Evolutionary conservation across 2,888 invertebrate genomes (phyloP).

Genomic region (Aphrophora alni): DNA sequence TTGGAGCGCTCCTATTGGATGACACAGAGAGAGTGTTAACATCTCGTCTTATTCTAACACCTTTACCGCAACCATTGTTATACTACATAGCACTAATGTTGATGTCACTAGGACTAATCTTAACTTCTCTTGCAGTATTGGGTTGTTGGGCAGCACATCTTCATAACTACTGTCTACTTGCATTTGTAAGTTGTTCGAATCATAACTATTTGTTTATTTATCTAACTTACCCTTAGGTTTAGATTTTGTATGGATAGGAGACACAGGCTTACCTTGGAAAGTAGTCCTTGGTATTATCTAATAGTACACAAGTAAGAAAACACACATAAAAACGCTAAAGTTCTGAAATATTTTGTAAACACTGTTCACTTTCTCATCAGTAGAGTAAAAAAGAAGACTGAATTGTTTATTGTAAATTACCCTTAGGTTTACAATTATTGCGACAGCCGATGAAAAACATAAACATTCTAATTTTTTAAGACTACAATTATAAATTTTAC

Average conservation of each 20-base stretch:
- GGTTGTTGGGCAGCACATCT: slow-evolving; percentile 82
- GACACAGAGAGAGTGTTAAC: slow-evolving; percentile 74
- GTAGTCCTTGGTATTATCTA: no score
- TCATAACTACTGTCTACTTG: slow-evolving; percentile 75
- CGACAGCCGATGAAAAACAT: no score
- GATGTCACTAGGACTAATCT: slow-evolving; percentile 71
- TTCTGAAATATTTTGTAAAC: no score
- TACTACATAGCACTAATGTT: slow-evolving; percentile 75
- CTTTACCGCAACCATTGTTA: slow-evolving; percentile 74
- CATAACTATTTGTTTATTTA: background rate
- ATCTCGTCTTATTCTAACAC: slow-evolving; percentile 69
- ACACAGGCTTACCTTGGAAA: no score
- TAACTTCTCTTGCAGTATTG: slow-evolving; percentile 72
- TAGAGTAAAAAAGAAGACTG: background rate
- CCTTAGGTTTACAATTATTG: background rate
- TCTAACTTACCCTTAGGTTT: background rate
- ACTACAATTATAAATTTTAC: no score
- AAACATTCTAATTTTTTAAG: no score
- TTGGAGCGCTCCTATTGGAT: slow-evolving; percentile 74
- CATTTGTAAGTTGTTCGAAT: slow-evolving; percentile 65
- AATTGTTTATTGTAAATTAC: background rate
- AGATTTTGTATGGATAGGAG: no score
- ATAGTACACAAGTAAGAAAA: no score
- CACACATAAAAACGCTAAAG: no score
- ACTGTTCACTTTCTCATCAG: no score